phyloP scores from a whole-genome alignment of 2,113 vertebrate genomes.

The Istiophorus platypterus region DNA sequence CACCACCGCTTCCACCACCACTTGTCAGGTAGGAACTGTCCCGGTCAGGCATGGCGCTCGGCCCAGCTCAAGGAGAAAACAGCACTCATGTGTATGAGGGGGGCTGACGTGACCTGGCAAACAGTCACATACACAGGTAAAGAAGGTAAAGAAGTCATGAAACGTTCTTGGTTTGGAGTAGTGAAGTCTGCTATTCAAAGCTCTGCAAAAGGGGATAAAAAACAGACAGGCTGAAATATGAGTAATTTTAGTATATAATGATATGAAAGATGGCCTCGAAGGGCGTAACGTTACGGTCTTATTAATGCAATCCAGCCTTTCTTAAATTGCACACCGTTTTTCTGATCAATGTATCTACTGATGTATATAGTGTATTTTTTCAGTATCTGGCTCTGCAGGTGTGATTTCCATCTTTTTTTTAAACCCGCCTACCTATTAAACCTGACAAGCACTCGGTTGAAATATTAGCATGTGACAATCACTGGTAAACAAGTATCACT shows the following conservation, averaged over 20 bases:
- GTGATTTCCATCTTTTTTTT: no score
- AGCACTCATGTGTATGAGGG: conserved; percentile 80
- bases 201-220: conserved; percentile 51
- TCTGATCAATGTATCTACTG: no score
- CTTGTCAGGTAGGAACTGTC: conserved; percentile 88
- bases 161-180: neutral
- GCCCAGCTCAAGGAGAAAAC: conserved; percentile 77
- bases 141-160: conserved; percentile 1
- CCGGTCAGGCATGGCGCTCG: conserved; percentile 92
- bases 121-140: conserved; percentile 37
- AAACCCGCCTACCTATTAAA: neutral
- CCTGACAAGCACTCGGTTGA: neutral
- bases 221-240: neutral
- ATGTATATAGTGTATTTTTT: no score
- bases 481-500: neutral
- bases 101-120: conserved; percentile 50
- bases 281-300: neutral
- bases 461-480: conserved; percentile 17
- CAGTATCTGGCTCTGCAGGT: no score
- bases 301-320: no score
- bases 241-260: neutral
- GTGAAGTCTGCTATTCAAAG: conserved; percentile 1
- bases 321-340: no score
- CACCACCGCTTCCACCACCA: conserved; percentile 76
- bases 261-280: neutral